These are phyloP conservation scores for Channa striata DNA, from an alignment of 2,797 vertebrate species.

Conservation along the genomic window DNA sequence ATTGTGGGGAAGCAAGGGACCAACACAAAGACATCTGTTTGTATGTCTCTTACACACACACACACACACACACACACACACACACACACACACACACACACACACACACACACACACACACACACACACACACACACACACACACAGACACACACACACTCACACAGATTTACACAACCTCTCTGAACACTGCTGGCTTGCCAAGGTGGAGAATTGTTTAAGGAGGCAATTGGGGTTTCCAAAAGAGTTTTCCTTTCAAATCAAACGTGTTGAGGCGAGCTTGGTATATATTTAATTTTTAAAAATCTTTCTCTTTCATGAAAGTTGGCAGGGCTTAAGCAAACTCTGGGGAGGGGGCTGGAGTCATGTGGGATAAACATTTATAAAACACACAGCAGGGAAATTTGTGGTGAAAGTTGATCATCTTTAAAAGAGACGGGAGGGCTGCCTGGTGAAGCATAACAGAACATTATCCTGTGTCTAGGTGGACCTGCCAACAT, in stretches of 20 bases:
- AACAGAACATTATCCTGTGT: conserved; percentile 68
- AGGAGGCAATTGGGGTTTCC: conserved; percentile 70
- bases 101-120: conserved; percentile 7
- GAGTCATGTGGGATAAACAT: conserved; percentile 73
- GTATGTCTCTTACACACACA: neutral
- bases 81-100: neutral
- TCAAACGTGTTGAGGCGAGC: conserved; percentile 66
- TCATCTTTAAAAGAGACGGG: conserved; percentile 70
- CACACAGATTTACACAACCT: conserved; percentile 15
- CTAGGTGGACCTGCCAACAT: conserved; percentile 63
- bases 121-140: no score
- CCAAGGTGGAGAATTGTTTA: conserved; percentile 58
- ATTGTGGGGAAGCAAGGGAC: neutral
- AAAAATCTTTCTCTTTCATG: conserved; percentile 65
- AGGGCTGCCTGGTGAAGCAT: conserved; percentile 64
- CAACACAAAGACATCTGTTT: neutral
- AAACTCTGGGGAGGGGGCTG: conserved; percentile 59
- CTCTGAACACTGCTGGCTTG: conserved; percentile 30
- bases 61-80: neutral
- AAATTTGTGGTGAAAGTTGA: conserved; percentile 69
- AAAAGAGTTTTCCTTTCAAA: conserved; percentile 52
- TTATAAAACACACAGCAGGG: conserved; percentile 70
- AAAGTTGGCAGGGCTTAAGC: conserved; percentile 58
- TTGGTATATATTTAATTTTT: conserved; percentile 63
- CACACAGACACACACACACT: no score